Percentiles rank a stretch among this genome's conserved stretches.
Evolutionary conservation across 1,140 invertebrate species (phyloP).

Genomic region (Sycobia sp.): DNA sequence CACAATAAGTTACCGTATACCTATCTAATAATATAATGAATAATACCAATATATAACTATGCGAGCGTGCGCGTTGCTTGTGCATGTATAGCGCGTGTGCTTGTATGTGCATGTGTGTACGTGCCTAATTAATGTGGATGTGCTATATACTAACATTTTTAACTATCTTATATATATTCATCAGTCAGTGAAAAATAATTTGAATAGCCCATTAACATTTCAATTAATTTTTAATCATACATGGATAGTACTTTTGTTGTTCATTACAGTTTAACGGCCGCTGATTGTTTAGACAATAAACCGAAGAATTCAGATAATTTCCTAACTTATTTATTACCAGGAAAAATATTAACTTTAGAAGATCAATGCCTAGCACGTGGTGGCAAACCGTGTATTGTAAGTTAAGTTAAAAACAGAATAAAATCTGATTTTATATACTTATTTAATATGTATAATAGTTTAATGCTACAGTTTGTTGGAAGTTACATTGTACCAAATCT

Average conservation of each 20-base stretch:
- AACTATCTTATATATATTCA: no score
- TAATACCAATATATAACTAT: no score
- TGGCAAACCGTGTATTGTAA: conserved; percentile 25
- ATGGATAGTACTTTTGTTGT: not conserved
- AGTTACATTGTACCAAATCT: conserved; percentile 30
- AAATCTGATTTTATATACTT: not conserved
- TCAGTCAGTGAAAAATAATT: no score
- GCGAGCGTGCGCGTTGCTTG: no score
- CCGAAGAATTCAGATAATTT: conserved; percentile 19
- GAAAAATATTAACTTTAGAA: conserved; percentile 25
- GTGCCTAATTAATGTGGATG: no score
- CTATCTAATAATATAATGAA: no score
- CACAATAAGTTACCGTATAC: no score
- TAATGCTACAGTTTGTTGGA: conserved; percentile 31
- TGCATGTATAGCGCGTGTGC: no score
- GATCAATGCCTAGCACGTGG: conserved; percentile 26
- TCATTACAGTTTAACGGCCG: conserved; percentile 12
- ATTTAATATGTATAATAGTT: conserved; percentile 23
- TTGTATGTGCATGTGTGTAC: no score
- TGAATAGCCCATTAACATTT: not conserved
- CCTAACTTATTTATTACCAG: conserved; percentile 5
- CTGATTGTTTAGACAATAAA: conserved; percentile 29
- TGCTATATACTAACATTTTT: no score
- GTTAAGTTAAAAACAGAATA: not conserved
- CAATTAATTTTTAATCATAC: not conserved